phyloP scores from a whole-genome alignment of 2,113 vertebrate genomes.

The Axis porcinus region DNA sequence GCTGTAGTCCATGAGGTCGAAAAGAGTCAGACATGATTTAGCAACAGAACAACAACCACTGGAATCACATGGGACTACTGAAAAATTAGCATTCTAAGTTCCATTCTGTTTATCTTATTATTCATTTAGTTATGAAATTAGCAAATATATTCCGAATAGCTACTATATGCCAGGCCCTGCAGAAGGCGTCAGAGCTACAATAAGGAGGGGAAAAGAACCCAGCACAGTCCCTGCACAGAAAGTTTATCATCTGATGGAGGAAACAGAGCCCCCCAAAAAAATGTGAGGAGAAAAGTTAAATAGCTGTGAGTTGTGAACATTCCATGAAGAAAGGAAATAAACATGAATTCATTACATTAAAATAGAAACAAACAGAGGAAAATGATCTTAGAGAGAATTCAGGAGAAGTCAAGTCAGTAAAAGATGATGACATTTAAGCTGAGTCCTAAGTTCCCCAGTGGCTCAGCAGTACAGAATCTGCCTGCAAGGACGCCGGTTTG shows the following conservation, averaged over 20 bases:
- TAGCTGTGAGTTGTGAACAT: neutral
- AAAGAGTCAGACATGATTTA: neutral
- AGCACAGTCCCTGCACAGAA: neutral
- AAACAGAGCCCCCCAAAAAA: neutral
- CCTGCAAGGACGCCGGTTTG: neutral
- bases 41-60: neutral
- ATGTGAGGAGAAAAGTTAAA: neutral
- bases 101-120: neutral
- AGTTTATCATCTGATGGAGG: neutral
- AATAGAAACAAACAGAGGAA: neutral
- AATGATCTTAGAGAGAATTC: neutral
- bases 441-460: neutral
- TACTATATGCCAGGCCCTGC: neutral
- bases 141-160: neutral
- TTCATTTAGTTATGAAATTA: neutral
- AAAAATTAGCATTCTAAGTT: neutral
- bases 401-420: neutral
- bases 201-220: neutral
- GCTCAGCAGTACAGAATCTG: neutral
- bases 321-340: neutral
- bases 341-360: neutral
- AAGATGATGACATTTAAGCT: neutral
- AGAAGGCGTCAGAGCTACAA: neutral
- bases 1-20: neutral
- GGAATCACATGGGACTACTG: neutral